Evolutionary conservation across 2,797 vertebrate genomes (phyloP).

Genomic region (Micromesistius poutassou): DNA sequence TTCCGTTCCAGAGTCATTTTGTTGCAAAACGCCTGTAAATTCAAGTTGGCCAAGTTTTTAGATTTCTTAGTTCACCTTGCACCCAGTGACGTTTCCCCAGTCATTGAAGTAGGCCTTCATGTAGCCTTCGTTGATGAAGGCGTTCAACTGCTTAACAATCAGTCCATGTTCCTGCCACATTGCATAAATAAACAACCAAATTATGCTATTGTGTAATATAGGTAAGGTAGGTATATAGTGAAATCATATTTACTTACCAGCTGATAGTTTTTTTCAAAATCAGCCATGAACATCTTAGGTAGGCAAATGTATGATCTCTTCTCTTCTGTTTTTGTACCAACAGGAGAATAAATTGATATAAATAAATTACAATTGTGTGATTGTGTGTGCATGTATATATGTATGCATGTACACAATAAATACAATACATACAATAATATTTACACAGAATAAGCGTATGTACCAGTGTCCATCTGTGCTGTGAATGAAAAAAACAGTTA

Average conservation of each 20-base stretch:
- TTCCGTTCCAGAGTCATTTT: not conserved
- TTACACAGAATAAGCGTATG: conserved; percentile 14
- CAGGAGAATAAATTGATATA: conserved; percentile 12
- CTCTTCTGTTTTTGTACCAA: conserved; percentile 8
- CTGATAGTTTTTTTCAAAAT: conserved; percentile 28
- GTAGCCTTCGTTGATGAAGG: conserved; percentile 47
- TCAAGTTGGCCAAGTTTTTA: not conserved
- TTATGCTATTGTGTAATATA: not conserved
- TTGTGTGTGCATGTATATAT: not conserved
- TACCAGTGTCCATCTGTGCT: conserved; percentile 20
- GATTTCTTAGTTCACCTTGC: conserved; percentile 46
- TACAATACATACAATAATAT: not conserved
- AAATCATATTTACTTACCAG: conserved; percentile 47
- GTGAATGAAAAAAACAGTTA: too few relatives aligned
- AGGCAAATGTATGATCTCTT: conserved; percentile 40
- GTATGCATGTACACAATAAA: not conserved
- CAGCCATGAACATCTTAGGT: conserved; percentile 37
- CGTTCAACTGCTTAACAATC: conserved; percentile 46
- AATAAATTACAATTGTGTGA: not conserved
- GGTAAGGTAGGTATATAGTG: not conserved
- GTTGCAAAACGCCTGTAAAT: not conserved
- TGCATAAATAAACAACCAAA: not conserved
- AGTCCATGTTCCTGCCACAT: conserved; percentile 59
- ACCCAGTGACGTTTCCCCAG: conserved; percentile 54
- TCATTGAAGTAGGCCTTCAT: conserved; percentile 49